Evolutionary conservation across 2,113 vertebrate genomes (phyloP).

Genomic region (Nasalis larvatus): DNA sequence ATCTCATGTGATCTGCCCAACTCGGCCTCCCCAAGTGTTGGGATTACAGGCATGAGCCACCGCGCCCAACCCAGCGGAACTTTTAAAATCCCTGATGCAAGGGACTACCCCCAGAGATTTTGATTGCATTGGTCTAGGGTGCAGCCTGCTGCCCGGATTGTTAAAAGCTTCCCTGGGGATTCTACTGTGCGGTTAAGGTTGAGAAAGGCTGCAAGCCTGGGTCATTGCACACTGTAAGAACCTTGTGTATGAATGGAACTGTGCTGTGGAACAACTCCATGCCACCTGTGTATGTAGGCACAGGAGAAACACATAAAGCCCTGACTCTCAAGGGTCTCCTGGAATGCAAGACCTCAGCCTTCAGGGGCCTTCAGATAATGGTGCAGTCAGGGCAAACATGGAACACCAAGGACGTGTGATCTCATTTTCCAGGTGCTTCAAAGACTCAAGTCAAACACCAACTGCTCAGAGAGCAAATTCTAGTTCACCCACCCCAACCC

Average conservation of each 20-base stretch:
- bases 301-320: background rate
- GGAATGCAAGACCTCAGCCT: background rate
- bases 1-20: too few relatives aligned
- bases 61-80: background rate
- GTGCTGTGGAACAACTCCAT: fast-evolving
- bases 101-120: background rate
- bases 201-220: background rate
- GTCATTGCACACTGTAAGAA: background rate
- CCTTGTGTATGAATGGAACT: fast-evolving
- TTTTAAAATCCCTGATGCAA: background rate
- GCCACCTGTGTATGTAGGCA: background rate
- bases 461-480: background rate
- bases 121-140: background rate
- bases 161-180: background rate
- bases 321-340: background rate
- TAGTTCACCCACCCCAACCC: fast-evolving
- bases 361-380: background rate
- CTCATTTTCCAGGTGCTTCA: background rate
- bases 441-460: background rate
- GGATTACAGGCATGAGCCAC: too few relatives aligned
- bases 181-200: background rate
- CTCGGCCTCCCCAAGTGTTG: too few relatives aligned
- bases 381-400: background rate
- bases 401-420: background rate
- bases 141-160: background rate